Evolutionary conservation across 2,888 invertebrate species (phyloP).

Genomic region (Salticus scenicus): DNA sequence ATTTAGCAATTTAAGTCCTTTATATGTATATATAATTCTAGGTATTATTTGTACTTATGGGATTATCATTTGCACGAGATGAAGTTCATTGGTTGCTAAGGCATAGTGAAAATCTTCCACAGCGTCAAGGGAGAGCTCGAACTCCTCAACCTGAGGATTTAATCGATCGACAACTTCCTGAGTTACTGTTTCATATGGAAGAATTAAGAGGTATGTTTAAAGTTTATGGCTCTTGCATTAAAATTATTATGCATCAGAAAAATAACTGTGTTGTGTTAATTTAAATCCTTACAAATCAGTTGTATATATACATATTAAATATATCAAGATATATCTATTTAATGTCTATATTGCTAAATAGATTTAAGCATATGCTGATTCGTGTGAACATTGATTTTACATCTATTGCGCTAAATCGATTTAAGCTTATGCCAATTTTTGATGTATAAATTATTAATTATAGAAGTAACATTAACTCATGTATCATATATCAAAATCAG

Average conservation of each 20-base stretch:
- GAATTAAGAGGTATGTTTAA: constrained; percentile 85
- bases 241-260: neutral
- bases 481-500: no score
- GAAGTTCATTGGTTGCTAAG: constrained; percentile 96
- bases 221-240: neutral
- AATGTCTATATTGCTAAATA: no score
- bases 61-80: constrained; percentile 94
- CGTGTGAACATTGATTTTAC: no score
- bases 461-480: no score
- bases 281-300: no score
- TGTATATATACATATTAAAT: no score
- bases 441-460: no score
- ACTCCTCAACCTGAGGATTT: constrained; percentile 84
- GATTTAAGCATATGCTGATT: no score
- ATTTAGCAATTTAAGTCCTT: neutral
- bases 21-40: constrained; percentile 71
- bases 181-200: constrained; percentile 97
- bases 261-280: neutral
- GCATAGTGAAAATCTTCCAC: constrained; percentile 96
- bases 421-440: no score
- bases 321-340: no score
- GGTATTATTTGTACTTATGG: constrained; percentile 96
- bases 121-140: constrained; percentile 85
- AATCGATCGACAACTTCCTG: constrained; percentile 95
- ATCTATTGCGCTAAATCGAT: no score